Base-by-base conservation (phyloP, 1,140 invertebrate species). In the Thaumetopoea pityocampa region DNA sequence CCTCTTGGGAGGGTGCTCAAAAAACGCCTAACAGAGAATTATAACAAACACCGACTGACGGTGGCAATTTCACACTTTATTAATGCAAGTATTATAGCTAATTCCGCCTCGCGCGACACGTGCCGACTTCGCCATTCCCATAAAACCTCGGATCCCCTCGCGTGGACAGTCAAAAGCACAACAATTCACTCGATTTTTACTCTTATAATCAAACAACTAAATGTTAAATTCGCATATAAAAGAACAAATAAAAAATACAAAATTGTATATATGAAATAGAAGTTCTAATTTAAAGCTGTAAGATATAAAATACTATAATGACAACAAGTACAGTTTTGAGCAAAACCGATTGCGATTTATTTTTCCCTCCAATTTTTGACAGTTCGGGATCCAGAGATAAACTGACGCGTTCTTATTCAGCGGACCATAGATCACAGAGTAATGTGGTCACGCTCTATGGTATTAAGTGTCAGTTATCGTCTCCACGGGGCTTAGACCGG, bases 11-110 rank as follows among this genome's bases (percentile, higher is more conserved):
- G 32, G 30, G 28, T 19, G 42, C 43, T 62, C 56, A 68, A 77
- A 72, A 74, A 60, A 40, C 20, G 43, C 20, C 51, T 69, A 78
- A 76, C 78, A 77, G 62, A 64, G 73, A 77, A 78, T 81, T 79
- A 81, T 71, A 74, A 73, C 74, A 78, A 83, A 80, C 71, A 81
- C 49, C 51, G 49, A 43, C 59, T 48, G 62, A 54, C 60, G 67
- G 74, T 78, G 59, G 67, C 78, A 82, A 84, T 84, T 84, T 84
- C 73, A 84, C 80, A 84, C 80, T 84, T 84, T 84, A 84, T 84
- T 84, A 84, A 81, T 79, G 73, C 69, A 70, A 82, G 77, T 82
- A 84, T 82, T 84, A 81, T 51, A 51, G 69, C 73, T 84, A 82
- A 84, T 84, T 74, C 80, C 76, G 61, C n/a, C n/a, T 67, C 71